A percentile compares a stretch with the other conserved stretches of the same genome.
Evolutionary conservation across 2,888 invertebrate species (phyloP).

Genomic region (Stomorhina lunata): DNA sequence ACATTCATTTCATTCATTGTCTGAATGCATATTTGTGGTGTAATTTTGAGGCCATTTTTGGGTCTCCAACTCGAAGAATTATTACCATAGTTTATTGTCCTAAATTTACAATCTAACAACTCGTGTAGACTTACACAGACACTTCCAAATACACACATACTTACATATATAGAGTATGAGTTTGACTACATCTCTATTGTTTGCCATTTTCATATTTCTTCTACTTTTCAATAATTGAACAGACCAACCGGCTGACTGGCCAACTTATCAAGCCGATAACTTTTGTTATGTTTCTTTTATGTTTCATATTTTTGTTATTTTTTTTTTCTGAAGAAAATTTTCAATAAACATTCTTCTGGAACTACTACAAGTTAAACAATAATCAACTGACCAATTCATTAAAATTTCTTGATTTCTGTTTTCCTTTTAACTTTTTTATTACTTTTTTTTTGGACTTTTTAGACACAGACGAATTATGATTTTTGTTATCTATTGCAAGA

Average conservation of each 20-base stretch:
- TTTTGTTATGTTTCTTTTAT: not conserved
- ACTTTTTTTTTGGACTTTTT: not conserved
- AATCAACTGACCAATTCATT: conserved; percentile 56
- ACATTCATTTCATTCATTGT: conserved; percentile 40
- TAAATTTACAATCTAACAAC: conserved; percentile 50
- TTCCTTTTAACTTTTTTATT: not conserved
- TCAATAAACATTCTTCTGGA: conserved; percentile 37
- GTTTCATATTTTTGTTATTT: not conserved
- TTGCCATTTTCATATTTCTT: conserved; percentile 24
- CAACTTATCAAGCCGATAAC: conserved; percentile 35
- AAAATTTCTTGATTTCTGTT: not conserved
- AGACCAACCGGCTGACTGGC: conserved; percentile 1
- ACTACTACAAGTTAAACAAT: conserved; percentile 36
- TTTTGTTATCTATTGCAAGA: not conserved
- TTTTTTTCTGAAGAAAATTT: not conserved
- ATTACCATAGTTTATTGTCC: conserved; percentile 66
- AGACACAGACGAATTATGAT: not conserved
- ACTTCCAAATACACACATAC: not conserved
- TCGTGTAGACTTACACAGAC: not conserved
- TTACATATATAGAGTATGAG: not conserved
- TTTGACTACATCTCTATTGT: conserved; percentile 3
- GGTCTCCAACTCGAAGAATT: conserved; percentile 59
- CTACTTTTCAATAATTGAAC: conserved; percentile 35
- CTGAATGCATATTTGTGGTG: conserved; percentile 55
- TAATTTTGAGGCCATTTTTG: conserved; percentile 52